Evolutionary conservation across 2,888 invertebrate species (phyloP).

Genomic region (Tyria jacobaeae): DNA sequence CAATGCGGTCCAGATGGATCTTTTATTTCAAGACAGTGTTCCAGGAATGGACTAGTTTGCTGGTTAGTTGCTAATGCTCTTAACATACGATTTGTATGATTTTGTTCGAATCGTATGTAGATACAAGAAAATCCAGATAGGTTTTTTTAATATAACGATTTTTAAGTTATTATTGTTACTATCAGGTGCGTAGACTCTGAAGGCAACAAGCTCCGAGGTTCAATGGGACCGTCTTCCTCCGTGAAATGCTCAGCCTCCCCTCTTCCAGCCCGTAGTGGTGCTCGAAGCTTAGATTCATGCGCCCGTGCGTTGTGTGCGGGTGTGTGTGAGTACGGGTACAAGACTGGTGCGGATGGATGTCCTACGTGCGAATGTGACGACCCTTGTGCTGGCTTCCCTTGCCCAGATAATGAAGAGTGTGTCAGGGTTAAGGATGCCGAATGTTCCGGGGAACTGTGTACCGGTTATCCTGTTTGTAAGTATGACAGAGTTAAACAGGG

Average conservation of each 20-base stretch:
- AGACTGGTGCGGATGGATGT: slow-evolving; percentile 89
- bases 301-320: slow-evolving; percentile 92
- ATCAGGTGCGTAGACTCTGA: slow-evolving; percentile 90
- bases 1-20: slow-evolving; percentile 91
- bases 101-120: background rate
- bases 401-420: slow-evolving; percentile 91
- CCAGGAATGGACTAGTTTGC: slow-evolving; percentile 94
- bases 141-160: background rate
- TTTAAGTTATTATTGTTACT: background rate
- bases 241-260: slow-evolving; percentile 87
- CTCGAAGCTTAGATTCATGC: slow-evolving; percentile 87
- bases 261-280: slow-evolving; percentile 72
- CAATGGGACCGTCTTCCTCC: slow-evolving; percentile 91
- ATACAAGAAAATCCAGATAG: background rate
- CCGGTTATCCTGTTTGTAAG: slow-evolving; percentile 92
- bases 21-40: slow-evolving; percentile 92
- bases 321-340: slow-evolving; percentile 94
- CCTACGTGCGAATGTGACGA: slow-evolving; percentile 95
- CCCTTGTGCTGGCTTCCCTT: slow-evolving; percentile 92
- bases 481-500: slow-evolving; percentile 41
- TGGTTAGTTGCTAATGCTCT: slow-evolving; percentile 81
- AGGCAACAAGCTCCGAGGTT: slow-evolving; percentile 92
- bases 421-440: slow-evolving; percentile 90
- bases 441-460: slow-evolving; percentile 88
- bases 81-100: background rate